A percentile compares a stretch with the other conserved stretches of the same genome.
These are phyloP conservation scores for Moxostoma hubbsi DNA, from an alignment of 2,797 vertebrate genomes.

Conservation along the genomic window DNA sequence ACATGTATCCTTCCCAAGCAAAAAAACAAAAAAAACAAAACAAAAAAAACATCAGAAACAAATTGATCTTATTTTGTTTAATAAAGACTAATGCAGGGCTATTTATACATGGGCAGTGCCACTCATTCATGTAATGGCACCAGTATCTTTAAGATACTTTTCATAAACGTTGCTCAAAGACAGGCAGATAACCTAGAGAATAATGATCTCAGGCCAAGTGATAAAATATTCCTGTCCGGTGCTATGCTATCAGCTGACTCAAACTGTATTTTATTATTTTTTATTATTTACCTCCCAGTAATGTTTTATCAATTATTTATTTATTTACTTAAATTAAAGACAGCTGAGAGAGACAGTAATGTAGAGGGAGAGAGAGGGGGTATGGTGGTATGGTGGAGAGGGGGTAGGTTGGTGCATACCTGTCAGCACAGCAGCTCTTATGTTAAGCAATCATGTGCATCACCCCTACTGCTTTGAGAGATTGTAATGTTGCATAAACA, in stretches of 20 bases:
- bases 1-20: slow-evolving; percentile 13
- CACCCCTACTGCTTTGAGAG: slow-evolving; percentile 9
- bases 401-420: background rate
- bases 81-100: background rate
- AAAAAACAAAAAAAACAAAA: too few relatives aligned
- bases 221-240: background rate
- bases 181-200: background rate
- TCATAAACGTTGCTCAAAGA: background rate
- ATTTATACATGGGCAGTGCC: too few relatives aligned
- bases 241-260: background rate
- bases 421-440: background rate
- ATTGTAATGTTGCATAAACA: slow-evolving; percentile 46
- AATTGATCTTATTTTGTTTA: slow-evolving; percentile 18
- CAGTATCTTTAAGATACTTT: background rate
- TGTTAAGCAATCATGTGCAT: background rate
- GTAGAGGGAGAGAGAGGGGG: background rate
- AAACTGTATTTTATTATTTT: slow-evolving; percentile 7
- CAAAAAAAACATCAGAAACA: too few relatives aligned
- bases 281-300: background rate
- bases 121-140: background rate
- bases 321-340: background rate
- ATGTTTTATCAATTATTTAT: background rate
- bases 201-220: background rate
- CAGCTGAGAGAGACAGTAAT: background rate
- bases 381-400: background rate